A percentile compares a stretch with the other conserved stretches of the same genome.
These are phyloP conservation scores for Grallaria varia DNA, from an alignment of 2,113 vertebrate species.

Conservation along the genomic window DNA sequence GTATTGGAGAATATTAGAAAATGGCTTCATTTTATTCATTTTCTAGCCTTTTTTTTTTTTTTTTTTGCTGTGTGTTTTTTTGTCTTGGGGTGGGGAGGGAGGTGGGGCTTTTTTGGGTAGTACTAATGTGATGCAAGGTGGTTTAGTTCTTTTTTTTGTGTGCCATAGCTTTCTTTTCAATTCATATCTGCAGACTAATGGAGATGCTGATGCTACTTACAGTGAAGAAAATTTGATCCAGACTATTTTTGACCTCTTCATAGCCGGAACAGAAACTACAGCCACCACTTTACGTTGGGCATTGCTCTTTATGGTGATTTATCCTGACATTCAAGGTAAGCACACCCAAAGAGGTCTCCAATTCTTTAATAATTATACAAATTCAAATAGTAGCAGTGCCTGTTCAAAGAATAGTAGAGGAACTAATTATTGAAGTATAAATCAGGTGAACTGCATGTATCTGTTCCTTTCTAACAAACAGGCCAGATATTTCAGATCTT, in stretches of 20 bases:
- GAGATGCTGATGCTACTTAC: slow-evolving; percentile 37
- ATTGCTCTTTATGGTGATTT: slow-evolving; percentile 67
- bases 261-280: slow-evolving; percentile 72
- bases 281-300: slow-evolving; percentile 67
- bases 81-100: not conserved
- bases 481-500: not conserved
- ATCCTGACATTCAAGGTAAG: slow-evolving; percentile 63
- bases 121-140: not conserved
- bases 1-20: not conserved
- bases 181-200: slow-evolving; percentile 31
- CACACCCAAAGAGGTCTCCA: not conserved
- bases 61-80: not conserved
- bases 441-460: not conserved
- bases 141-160: not conserved
- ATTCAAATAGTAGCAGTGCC: not conserved
- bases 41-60: not conserved
- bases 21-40: not conserved
- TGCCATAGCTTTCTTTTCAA: not conserved
- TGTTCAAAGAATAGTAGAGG: not conserved
- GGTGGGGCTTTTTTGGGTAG: not conserved
- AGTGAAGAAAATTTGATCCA: slow-evolving; percentile 66
- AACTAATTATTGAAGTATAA: not conserved
- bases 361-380: not conserved
- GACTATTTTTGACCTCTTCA: slow-evolving; percentile 48
- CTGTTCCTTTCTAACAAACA: not conserved